phyloP scores from a whole-genome alignment of 2,797 vertebrate genomes.

The Lepilemur septentrionalis region DNA sequence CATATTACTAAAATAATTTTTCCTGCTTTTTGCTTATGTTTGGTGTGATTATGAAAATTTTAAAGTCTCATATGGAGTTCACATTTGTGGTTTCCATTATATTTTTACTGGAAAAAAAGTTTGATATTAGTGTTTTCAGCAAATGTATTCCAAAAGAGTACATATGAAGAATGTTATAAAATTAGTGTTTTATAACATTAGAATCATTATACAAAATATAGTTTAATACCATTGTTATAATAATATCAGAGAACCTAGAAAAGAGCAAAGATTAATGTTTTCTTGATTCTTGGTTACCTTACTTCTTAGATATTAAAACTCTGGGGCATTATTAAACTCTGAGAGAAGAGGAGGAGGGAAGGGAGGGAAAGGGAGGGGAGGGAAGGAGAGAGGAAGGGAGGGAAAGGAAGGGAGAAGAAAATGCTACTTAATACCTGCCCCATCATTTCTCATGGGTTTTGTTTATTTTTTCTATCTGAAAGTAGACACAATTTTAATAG shows the following conservation, averaged over 20 bases:
- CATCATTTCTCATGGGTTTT: background rate
- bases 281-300: background rate
- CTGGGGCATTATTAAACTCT: background rate
- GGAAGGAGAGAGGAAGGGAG: rapidly evolving
- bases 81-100: background rate
- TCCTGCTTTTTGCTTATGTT: background rate
- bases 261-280: background rate
- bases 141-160: background rate
- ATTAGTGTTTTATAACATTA: background rate
- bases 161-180: background rate
- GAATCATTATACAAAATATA: background rate
- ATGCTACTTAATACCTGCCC: rapidly evolving
- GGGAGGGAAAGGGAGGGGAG: too few relatives aligned
- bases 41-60: background rate
- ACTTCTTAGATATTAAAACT: background rate
- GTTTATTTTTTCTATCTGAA: background rate
- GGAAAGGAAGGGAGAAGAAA: background rate
- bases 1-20: background rate
- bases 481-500: slow-evolving; percentile 15
- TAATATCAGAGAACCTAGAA: background rate
- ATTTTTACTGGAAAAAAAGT: background rate
- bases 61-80: background rate
- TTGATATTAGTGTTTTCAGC: background rate
- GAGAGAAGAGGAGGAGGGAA: background rate
- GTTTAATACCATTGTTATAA: background rate